Base-by-base conservation (phyloP, 1,140 invertebrate genomes). In the Zelostemma sp. region DNA sequence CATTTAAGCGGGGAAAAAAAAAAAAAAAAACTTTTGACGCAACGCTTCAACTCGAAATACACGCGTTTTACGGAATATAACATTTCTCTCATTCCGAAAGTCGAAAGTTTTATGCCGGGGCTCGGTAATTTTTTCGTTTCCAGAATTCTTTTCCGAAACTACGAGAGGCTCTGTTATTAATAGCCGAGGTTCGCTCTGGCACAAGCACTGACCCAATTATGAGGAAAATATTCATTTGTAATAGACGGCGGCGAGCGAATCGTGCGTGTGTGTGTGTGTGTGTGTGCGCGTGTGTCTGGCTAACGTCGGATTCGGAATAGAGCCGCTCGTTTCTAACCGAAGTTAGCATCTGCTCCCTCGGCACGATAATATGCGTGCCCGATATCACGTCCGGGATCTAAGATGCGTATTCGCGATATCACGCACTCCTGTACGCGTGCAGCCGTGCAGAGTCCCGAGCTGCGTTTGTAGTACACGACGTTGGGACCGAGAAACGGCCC, bases 331-430 rank as follows among this genome's bases (percentile, higher is more conserved):
- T 61, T 62, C 75, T 73, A 81, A 82, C 80, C 80, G 80, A 82
- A 80, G 73, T 78, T 77, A 73, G 80, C 80, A 82, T 82, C 80
- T 82, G 80, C 80, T 79, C 74, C 73, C 71, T 69, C 72, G 66
- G 78, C 70, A 77, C 75, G 71, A 75, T 81, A 80, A 81, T 82
- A 82, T 79, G 80, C 78, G 80, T 82, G 75, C 74, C 71, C 74
- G 73, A 82, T 84, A 85, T 85, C 83, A 59, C 65, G 51, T 14
- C 58, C 67, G 43, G 57, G 73, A 84, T 85, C 83, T 80, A 9
- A 84, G 83, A 85, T 85, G 72, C 74, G 76, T 80, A 74, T 69
- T 60, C 73, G 67, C 68, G 83, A 85, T 85, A 84, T 81, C 80
- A 82, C 79, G 80, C 81, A 81, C 79, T 81, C 78, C 66, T 83